Conservation (phyloP, 2,797 vertebrate genomes). For the Phalanger gymnotis region DNA sequence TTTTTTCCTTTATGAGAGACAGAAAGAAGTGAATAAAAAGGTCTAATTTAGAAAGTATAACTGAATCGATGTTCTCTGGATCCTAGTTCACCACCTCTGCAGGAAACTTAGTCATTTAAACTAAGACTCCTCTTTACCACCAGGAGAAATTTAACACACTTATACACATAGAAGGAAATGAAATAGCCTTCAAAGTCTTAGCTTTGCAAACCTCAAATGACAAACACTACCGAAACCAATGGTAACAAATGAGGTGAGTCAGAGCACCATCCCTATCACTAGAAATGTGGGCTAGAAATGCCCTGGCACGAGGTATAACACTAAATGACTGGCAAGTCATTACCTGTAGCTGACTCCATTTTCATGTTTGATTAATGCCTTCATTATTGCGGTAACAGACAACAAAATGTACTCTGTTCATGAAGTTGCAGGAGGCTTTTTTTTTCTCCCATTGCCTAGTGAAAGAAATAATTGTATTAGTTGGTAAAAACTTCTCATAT, state of each 20-base stretch:
- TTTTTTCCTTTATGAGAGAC: neutral
- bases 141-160: neutral
- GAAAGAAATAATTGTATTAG: neutral
- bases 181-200: neutral
- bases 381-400: neutral
- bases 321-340: neutral
- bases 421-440: neutral
- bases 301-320: neutral
- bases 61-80: neutral
- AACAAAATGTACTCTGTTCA: neutral
- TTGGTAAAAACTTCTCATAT: neutral
- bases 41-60: neutral
- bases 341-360: neutral
- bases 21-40: neutral
- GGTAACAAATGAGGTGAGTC: neutral
- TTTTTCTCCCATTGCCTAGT: neutral
- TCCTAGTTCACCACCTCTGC: neutral
- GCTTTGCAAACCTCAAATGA: neutral
- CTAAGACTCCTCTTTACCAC: neutral
- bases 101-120: neutral
- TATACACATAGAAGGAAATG: neutral
- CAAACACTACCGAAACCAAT: neutral
- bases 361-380: slow-evolving; percentile 21
- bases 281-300: neutral
- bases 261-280: neutral